Evolutionary conservation across 2,888 invertebrate species (phyloP).

Genomic region (Panzeria rudis): DNA sequence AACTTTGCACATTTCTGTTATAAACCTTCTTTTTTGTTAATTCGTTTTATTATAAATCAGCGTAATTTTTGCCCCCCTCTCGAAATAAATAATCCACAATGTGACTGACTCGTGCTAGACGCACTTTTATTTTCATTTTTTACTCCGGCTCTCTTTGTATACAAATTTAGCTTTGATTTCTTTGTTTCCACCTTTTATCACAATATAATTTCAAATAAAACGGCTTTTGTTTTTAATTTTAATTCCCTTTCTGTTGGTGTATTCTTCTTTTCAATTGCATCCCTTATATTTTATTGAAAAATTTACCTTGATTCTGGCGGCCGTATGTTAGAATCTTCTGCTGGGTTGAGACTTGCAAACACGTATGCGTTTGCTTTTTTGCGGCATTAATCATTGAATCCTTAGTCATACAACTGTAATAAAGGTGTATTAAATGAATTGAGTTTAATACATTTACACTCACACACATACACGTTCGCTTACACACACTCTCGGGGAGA

Average conservation of each 20-base stretch:
- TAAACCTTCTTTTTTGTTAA: slow-evolving; percentile 16
- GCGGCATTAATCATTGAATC: slow-evolving; percentile 68
- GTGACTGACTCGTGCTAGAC: slow-evolving; percentile 67
- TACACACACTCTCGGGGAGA: background rate
- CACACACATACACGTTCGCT: background rate
- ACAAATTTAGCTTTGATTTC: slow-evolving; percentile 60
- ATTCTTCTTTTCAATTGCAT: slow-evolving; percentile 29
- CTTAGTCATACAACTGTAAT: slow-evolving; percentile 62
- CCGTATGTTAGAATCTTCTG: slow-evolving; percentile 45
- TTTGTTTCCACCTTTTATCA: slow-evolving; percentile 67
- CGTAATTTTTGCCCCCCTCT: slow-evolving; percentile 9
- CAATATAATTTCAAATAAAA: slow-evolving; percentile 62
- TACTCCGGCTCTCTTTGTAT: slow-evolving; percentile 25
- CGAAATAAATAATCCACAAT: slow-evolving; percentile 2
- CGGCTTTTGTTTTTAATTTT: slow-evolving; percentile 61
- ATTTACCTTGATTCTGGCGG: slow-evolving; percentile 58
- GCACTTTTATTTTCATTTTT: slow-evolving; percentile 64
- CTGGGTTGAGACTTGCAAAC: slow-evolving; percentile 39
- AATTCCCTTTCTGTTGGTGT: slow-evolving; percentile 30
- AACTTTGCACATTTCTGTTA: slow-evolving; percentile 51
- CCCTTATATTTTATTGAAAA: slow-evolving; percentile 55
- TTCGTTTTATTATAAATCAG: slow-evolving; percentile 46
- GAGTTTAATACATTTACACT: slow-evolving; percentile 10
- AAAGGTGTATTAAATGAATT: slow-evolving; percentile 70
- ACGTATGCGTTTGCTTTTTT: slow-evolving; percentile 64